A percentile compares a stretch with the other conserved stretches of the same genome.
Conservation (phyloP, 1,140 invertebrate genomes). For the Stenopsyche tienmushanensis region DNA sequence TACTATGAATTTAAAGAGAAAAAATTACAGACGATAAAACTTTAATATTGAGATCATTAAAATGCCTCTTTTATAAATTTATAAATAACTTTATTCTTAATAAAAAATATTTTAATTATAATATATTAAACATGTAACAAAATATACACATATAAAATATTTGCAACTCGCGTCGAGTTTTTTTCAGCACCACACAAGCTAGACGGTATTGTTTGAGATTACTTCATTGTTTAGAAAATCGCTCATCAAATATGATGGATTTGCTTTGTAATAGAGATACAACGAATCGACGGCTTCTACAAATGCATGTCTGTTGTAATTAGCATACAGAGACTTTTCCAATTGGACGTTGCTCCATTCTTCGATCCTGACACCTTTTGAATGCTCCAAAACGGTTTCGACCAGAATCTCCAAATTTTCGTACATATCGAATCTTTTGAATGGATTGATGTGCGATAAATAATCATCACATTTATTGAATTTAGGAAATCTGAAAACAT, state of each 20-base stretch:
- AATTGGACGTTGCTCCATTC: neutral
- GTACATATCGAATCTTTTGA: conserved; percentile 32
- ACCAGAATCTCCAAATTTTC: conserved; percentile 18
- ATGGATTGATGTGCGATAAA: conserved; percentile 28
- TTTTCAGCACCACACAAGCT: too few relatives aligned
- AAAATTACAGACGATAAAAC: too few relatives aligned
- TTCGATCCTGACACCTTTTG: neutral
- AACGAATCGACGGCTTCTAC: neutral
- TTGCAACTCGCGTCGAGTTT: too few relatives aligned
- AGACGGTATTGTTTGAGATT: too few relatives aligned
- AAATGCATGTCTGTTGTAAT: conserved; percentile 4
- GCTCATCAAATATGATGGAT: conserved; percentile 24
- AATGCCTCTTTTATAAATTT: too few relatives aligned
- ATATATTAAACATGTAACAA: too few relatives aligned
- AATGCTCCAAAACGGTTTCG: conserved; percentile 14
- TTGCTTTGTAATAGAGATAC: conserved; percentile 23
- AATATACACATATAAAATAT: too few relatives aligned
- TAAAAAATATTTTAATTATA: too few relatives aligned
- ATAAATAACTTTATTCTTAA: too few relatives aligned
- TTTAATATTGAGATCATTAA: too few relatives aligned
- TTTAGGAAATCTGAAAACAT: conserved; percentile 28
- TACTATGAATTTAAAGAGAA: too few relatives aligned
- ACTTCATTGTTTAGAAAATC: conserved; percentile 23
- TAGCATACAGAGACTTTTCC: neutral
- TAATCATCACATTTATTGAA: conserved; percentile 22